Conservation (phyloP, 2,797 vertebrate genomes). For the Leucoraja ocellata region DNA sequence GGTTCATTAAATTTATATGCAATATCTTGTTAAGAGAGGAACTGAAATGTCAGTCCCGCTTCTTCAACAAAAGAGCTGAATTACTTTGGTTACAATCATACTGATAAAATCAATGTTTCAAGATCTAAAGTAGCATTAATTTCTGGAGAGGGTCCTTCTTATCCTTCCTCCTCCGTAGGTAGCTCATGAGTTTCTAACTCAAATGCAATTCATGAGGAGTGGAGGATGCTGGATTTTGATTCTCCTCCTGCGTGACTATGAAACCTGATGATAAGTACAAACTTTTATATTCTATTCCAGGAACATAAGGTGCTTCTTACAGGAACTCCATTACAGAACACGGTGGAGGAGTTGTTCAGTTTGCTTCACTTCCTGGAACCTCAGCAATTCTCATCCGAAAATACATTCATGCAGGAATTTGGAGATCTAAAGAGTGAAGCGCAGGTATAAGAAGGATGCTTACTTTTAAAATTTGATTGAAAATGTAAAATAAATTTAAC, state of each 20-base stretch:
- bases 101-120: background rate
- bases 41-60: background rate
- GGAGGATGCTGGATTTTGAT: background rate
- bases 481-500: too few species aligned
- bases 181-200: background rate
- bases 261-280: background rate
- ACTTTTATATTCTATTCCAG: constrained; percentile 52
- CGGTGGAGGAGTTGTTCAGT: constrained; percentile 95
- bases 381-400: constrained; percentile 84
- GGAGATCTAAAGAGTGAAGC: constrained; percentile 96
- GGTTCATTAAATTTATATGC: background rate
- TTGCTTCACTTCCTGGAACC: constrained; percentile 95
- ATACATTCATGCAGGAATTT: constrained; percentile 95
- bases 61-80: background rate
- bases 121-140: background rate
- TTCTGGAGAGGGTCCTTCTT: background rate
- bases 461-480: too few species aligned
- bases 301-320: constrained; percentile 95
- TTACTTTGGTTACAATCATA: background rate
- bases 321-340: constrained; percentile 96
- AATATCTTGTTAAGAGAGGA: background rate
- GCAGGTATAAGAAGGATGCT: constrained; percentile 64
- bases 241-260: background rate
- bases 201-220: background rate
- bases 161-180: background rate